phyloP scores from a whole-genome alignment of 2,888 invertebrate genomes.

The Xylota segnis region DNA sequence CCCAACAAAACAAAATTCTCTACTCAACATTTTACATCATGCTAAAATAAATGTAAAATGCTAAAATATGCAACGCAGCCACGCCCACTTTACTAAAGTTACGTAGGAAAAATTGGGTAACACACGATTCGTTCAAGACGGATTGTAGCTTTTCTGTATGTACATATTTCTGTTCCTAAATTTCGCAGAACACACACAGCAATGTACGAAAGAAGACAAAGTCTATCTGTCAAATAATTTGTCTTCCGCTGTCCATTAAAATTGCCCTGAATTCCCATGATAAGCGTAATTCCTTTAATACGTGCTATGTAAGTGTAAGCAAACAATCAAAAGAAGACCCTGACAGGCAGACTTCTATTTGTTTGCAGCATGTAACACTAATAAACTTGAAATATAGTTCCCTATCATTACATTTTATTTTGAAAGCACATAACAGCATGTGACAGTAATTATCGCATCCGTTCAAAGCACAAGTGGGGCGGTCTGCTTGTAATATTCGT shows the following conservation, averaged over 20 bases:
- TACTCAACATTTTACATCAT: too few relatives aligned
- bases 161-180: too few relatives aligned
- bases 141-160: too few relatives aligned
- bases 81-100: too few relatives aligned
- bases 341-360: conserved; percentile 6
- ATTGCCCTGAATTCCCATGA: background rate
- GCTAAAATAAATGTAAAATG: too few relatives aligned
- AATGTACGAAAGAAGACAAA: background rate
- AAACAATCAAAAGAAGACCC: background rate
- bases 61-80: too few relatives aligned
- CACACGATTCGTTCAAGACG: too few relatives aligned
- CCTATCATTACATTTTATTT: conserved; percentile 26
- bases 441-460: conserved; percentile 29
- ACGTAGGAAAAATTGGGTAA: too few relatives aligned
- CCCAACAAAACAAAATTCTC: too few relatives aligned
- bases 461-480: background rate
- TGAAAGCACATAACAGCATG: conserved; percentile 15
- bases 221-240: background rate
- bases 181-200: too few relatives aligned
- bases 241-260: background rate
- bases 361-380: conserved; percentile 14
- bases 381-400: conserved; percentile 14
- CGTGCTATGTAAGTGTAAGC: background rate
- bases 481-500: background rate
- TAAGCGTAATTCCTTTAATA: background rate